phyloP scores from a whole-genome alignment of 2,113 vertebrate genomes.

The Platichthys flesus region DNA sequence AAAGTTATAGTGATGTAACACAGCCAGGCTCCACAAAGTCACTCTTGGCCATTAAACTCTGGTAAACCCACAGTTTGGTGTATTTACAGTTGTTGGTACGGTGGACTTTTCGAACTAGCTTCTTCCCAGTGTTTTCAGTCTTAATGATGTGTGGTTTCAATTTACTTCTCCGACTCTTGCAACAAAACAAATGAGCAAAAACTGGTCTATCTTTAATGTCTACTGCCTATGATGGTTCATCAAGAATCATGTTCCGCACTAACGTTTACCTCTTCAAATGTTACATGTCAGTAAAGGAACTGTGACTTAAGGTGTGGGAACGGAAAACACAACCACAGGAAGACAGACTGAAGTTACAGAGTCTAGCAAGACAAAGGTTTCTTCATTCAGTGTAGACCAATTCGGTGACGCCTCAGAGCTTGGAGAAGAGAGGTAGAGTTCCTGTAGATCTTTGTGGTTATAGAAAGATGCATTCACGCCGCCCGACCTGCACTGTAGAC shows the following conservation, averaged over 20 bases:
- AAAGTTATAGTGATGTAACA: background rate
- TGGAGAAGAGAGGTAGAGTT: background rate
- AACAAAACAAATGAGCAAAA: background rate
- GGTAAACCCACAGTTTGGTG: background rate
- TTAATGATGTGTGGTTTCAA: background rate
- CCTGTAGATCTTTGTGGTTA: constrained; percentile 26
- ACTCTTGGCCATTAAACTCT: background rate
- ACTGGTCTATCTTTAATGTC: background rate
- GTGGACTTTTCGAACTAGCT: too few relatives aligned
- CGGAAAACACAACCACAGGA: constrained; percentile 69
- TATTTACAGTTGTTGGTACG: background rate
- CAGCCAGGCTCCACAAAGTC: background rate
- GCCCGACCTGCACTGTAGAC: background rate
- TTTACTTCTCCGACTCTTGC: background rate
- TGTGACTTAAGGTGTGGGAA: constrained; percentile 47
- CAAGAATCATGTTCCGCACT: background rate
- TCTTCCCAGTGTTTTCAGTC: background rate
- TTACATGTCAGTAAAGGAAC: constrained; percentile 12
- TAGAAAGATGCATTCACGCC: constrained; percentile 14
- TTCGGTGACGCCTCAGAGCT: constrained; percentile 27
- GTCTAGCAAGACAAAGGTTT: constrained; percentile 22
- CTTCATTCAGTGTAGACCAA: constrained; percentile 21
- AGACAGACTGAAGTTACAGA: constrained; percentile 45
- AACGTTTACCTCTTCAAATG: constrained; percentile 1
- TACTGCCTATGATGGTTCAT: background rate